Conservation (phyloP, 2,113 vertebrate species). For the Amblyornis subalaris region DNA sequence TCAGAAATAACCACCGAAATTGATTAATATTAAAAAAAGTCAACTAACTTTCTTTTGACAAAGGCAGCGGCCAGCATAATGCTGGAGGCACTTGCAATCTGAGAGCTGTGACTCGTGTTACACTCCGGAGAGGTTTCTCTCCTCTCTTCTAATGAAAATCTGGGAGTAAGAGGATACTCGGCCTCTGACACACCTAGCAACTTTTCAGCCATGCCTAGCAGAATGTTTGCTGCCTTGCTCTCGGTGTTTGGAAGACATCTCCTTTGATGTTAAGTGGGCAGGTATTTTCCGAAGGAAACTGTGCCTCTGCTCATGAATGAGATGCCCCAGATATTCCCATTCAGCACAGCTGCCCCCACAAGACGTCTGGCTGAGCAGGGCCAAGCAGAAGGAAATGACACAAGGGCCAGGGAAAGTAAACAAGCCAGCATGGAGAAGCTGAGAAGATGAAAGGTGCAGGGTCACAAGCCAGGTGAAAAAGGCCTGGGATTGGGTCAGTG, state of each 20-base stretch:
- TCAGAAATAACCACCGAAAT: not conserved
- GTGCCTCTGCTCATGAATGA: not conserved
- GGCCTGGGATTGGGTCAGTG: not conserved
- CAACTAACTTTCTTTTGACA: not conserved
- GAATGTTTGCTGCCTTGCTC: not conserved
- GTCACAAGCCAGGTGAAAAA: not conserved
- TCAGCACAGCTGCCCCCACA: not conserved
- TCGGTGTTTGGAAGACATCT: not conserved
- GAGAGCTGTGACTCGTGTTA: not conserved
- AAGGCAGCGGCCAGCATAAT: not conserved
- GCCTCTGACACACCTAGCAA: not conserved
- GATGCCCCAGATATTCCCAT: not conserved
- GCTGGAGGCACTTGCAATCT: not conserved
- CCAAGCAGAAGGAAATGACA: not conserved
- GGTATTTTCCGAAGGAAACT: not conserved
- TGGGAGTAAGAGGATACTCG: accelerated
- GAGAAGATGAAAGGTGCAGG: not conserved
- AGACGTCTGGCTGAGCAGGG: not conserved
- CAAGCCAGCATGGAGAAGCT: not conserved
- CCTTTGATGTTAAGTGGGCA: not conserved
- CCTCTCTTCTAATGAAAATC: not conserved
- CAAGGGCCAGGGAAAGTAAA: accelerated
- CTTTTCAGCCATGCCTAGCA: not conserved
- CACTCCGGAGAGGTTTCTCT: not conserved
- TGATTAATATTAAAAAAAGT: not conserved